These are phyloP conservation scores for Ictalurus punctatus DNA, from an alignment of 2,113 vertebrate species.

Conservation along the genomic window DNA sequence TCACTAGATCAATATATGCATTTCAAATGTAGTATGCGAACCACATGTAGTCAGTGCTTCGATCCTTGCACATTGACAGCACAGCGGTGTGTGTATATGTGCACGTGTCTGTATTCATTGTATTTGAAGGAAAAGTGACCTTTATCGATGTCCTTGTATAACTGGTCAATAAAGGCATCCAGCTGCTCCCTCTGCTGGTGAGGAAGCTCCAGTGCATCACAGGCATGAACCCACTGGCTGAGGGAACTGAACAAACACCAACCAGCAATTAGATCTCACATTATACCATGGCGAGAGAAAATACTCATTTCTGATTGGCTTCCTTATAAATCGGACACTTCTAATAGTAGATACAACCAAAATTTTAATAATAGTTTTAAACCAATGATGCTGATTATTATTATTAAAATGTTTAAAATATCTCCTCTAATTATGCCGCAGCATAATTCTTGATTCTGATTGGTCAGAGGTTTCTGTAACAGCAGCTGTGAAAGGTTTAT, in stretches of 20 bases:
- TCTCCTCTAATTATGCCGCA: neutral
- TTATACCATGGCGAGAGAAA: neutral
- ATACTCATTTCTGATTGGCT: neutral
- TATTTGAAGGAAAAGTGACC: slow-evolving; percentile 69
- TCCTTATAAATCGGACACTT: neutral
- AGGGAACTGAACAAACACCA: slow-evolving; percentile 77
- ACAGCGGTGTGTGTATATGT: slow-evolving; percentile 3
- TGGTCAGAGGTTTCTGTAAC: neutral
- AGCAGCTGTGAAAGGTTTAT: neutral
- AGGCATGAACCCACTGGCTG: slow-evolving; percentile 96
- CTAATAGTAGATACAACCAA: neutral
- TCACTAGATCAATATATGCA: slow-evolving; percentile 18
- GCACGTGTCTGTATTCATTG: neutral
- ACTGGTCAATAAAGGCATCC: slow-evolving; percentile 92
- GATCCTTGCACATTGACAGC: neutral
- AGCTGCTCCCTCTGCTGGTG: slow-evolving; percentile 86
- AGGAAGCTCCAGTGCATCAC: slow-evolving; percentile 86
- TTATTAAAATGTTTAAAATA: neutral
- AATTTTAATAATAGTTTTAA: neutral
- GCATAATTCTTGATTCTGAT: neutral
- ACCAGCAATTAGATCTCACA: neutral
- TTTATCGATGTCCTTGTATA: slow-evolving; percentile 98
- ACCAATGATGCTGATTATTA: neutral
- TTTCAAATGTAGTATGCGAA: neutral
- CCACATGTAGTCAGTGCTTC: neutral